Conservation (phyloP, 2,113 vertebrate species). For the Tapirus terrestris region DNA sequence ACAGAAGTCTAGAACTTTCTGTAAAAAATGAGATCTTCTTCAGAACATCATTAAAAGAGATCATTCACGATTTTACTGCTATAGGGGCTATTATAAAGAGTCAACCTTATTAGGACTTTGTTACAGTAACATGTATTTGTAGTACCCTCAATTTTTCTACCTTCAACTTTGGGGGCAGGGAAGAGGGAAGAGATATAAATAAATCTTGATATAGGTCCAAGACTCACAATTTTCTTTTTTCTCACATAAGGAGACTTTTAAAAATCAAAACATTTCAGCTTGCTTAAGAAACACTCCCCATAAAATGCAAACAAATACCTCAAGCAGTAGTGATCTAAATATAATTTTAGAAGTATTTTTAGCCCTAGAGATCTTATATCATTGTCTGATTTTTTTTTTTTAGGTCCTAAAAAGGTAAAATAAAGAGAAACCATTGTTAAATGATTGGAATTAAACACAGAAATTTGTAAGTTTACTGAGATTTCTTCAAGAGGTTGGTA, state of each 20-base stretch:
- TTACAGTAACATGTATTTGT: constrained; percentile 48
- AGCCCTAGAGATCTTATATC: neutral
- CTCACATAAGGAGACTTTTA: neutral
- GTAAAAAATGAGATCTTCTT: neutral
- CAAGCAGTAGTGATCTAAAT: neutral
- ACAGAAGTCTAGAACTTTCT: constrained; percentile 13
- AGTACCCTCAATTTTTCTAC: neutral
- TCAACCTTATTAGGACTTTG: constrained; percentile 66
- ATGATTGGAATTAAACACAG: neutral
- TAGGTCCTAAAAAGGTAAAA: neutral
- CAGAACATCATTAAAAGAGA: constrained; percentile 44
- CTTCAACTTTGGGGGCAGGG: constrained; percentile 52
- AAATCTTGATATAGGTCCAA: constrained; percentile 64
- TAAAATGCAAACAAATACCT: neutral
- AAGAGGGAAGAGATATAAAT: constrained; percentile 52
- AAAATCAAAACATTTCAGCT: constrained; percentile 55
- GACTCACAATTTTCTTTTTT: neutral
- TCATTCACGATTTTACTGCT: constrained; percentile 60
- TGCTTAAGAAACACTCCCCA: constrained; percentile 50
- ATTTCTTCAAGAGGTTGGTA: neutral
- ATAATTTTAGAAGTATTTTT: constrained; percentile 1
- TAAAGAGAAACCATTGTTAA: neutral
- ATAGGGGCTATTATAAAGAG: constrained; percentile 24
- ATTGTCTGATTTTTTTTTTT: neutral
- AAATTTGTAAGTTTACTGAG: neutral